Evolutionary conservation across 2,797 vertebrate species (phyloP), one percentile per base, ranked within the genome.

Genomic region (Trachurus trachurus): DNA sequence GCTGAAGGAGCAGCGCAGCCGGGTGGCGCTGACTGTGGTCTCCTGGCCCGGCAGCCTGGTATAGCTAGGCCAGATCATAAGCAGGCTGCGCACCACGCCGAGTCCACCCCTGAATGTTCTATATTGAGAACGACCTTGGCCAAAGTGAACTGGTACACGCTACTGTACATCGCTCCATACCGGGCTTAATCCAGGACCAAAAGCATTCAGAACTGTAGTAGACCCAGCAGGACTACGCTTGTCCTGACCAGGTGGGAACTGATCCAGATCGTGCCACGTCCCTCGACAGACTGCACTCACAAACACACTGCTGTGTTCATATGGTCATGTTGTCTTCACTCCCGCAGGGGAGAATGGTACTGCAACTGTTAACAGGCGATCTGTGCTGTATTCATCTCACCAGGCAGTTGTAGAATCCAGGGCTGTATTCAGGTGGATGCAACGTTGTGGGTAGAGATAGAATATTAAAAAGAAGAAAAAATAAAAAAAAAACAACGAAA

Each of bases 41-140:
- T 99, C 98, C 89, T 99, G 98, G 98, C 98, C 98, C 3, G 98
- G 98, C 88, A 99, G 98, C 92, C 95, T 99, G 70, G 95, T 98
- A 16, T 99, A 98, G 82, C 86, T 11, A 21, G 81, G 71, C 69
- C 66, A 34, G 56, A 68, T 77, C 71, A 40, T 21, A 37, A 58
- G 74, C 84, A 72, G 77, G 82, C 83, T 64, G 80, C 50, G 8
- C 69, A 60, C 84, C 76, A 61, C 56, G 57, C 77, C 0, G 74
- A 81, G 76, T 84, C 83, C 79, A 76, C 80, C 58, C 58, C 63
- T 74, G 82, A 90, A 83, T 81, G 88, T 91, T 91, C 89, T 90
- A 88, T 86, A 92, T 81, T 8, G 80, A 88, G 89, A 89, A 85
- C 71, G 57, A 89, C 88, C 85, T 88, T 88, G 87, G 87, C 89